These are phyloP conservation scores for Cheilinus undulatus DNA, from an alignment of 2,113 vertebrate genomes.

Conservation along the genomic window DNA sequence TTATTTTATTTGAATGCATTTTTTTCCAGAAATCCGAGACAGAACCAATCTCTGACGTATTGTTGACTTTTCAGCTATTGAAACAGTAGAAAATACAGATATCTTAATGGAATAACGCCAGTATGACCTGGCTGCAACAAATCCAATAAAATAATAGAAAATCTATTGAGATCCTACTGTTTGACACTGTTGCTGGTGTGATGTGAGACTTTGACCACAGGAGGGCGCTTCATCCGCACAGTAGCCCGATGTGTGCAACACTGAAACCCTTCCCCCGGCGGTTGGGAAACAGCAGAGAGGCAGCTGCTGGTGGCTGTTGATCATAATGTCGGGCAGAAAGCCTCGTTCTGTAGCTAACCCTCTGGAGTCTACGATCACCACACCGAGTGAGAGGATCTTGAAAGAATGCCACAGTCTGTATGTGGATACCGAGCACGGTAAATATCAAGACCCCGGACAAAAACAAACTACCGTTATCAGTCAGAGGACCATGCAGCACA, in stretches of 20 bases:
- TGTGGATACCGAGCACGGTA: conserved; percentile 84
- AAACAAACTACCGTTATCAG: background rate
- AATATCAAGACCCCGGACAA: conserved; percentile 23
- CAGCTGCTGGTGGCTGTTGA: background rate
- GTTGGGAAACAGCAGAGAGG: background rate
- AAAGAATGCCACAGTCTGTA: conserved; percentile 85
- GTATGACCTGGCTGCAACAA: no score
- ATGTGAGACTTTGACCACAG: background rate
- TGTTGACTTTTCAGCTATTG: no score
- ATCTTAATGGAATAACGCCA: no score
- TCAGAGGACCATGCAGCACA: background rate
- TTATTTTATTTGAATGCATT: no score
- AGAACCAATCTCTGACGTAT: no score
- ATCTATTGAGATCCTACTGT: background rate
- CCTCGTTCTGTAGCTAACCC: conserved; percentile 82
- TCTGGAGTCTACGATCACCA: conserved; percentile 81
- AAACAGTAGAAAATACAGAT: no score
- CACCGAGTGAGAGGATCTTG: conserved; percentile 83
- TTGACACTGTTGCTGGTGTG: background rate
- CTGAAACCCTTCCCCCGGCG: conserved; percentile 67
- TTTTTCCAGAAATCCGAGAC: no score
- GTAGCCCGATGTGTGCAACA: conserved; percentile 65
- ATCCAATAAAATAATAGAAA: no score
- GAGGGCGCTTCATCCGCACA: conserved; percentile 50
- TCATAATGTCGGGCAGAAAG: conserved; percentile 83